Evolutionary conservation across 2,113 vertebrate species (phyloP), one percentile per base, ranked within the genome.

Genomic region (Callaeas wilsoni): DNA sequence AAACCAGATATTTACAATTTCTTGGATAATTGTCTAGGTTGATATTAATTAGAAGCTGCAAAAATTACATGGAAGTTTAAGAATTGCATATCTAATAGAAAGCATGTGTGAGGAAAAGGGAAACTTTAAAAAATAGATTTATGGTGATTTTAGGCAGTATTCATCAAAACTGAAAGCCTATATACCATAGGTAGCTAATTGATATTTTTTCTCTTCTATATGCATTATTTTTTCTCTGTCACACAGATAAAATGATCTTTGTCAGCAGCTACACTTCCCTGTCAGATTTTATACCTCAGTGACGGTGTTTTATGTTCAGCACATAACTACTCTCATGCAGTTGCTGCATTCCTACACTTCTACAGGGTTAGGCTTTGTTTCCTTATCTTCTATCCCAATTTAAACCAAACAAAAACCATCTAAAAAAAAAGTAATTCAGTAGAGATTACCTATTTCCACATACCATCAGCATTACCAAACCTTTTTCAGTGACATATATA

Each of bases 291-390:
- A 91, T 76, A 95, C 87, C 70, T 95, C 69, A 91, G 49, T 87
- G 95, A 82, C 18, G 3, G 89, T 93, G 84, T 65, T 97, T 96
- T 85, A 94, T 96, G 91, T 65, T 91, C 81, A 96, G 81, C 93
- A 89, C 23, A 2, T 83, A 65, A 91, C 80, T 62, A 79, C 76
- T 71, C 53, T 82, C 74, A 70, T 22, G 52, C 76, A 92, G 47
- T 67, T 75, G 71, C 32, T 87, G 84, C 57, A 64, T 67, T 94
- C 84, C 63, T 89, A 70, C 55, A 56, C 37, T 87, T 88, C 69
- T 75, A 23, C 42, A 68, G 39, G 37, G 29, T 33, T 63, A 70
- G 26, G 39, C 19, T 87, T 80, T 74, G 32, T 52, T 78, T 77
- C 46, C n/a, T 57, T 50, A 32, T 33, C 39, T 55, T 90, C 42